Percentiles rank a stretch among this genome's conserved stretches.
Conservation (phyloP, 1,140 invertebrate species). For the Sarcophaga peregrina region DNA sequence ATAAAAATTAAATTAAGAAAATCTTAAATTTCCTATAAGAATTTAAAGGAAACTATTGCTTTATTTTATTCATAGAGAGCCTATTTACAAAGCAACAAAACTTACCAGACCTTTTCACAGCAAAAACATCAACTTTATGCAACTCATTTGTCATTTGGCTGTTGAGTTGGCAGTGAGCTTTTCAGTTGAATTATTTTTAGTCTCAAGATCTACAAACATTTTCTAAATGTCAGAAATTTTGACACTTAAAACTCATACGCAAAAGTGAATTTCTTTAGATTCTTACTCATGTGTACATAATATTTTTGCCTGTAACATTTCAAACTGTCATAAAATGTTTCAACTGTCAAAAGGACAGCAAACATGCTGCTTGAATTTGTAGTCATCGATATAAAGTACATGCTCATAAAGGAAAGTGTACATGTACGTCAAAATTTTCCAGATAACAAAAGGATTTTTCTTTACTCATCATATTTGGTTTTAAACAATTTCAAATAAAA, state of each 20-base stretch:
- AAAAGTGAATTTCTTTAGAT: not conserved
- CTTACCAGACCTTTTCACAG: too few relatives aligned
- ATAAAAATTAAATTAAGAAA: too few relatives aligned
- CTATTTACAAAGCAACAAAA: too few relatives aligned
- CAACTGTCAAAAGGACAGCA: not conserved
- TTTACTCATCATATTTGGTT: not conserved
- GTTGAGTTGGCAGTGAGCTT: too few relatives aligned
- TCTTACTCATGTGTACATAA: constrained; percentile 21
- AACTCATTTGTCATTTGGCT: too few relatives aligned
- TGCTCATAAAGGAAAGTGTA: not conserved
- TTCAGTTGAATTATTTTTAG: too few relatives aligned
- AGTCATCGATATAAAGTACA: not conserved
- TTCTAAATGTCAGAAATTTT: constrained; percentile 9
- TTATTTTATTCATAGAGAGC: too few relatives aligned
- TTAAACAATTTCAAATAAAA: not conserved
- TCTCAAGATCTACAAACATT: too few relatives aligned
- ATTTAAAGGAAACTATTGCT: too few relatives aligned
- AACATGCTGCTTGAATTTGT: not conserved
- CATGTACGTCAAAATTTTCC: not conserved
- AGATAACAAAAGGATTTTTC: constrained; percentile 4
- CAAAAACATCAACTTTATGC: too few relatives aligned
- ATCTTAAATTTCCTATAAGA: too few relatives aligned
- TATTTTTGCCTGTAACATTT: not conserved
- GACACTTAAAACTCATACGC: not conserved
- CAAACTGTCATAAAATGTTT: not conserved